Evolutionary conservation across 2,888 invertebrate genomes (phyloP).

Genomic region (Sympetrum striolatum): DNA sequence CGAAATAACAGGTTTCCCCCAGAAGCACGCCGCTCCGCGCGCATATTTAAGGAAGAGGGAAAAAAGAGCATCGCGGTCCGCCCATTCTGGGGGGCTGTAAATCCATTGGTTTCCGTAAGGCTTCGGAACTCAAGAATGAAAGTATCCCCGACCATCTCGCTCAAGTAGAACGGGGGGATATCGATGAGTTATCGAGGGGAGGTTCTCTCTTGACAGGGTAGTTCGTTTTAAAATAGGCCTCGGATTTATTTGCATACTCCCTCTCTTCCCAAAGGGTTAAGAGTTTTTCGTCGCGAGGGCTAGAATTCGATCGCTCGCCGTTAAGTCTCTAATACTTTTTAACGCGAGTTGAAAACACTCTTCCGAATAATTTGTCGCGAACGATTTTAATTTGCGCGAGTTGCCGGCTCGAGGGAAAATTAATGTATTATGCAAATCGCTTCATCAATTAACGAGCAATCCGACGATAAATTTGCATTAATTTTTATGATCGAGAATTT

Average conservation of each 20-base stretch:
- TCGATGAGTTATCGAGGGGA: too few relatives aligned
- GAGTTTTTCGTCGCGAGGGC: neutral
- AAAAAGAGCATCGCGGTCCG: too few relatives aligned
- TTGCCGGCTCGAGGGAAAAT: neutral
- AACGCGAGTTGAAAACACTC: neutral
- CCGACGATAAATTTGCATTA: neutral
- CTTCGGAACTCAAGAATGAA: too few relatives aligned
- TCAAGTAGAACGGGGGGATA: too few relatives aligned
- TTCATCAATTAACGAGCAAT: neutral
- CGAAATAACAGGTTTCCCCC: neutral
- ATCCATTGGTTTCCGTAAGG: too few relatives aligned
- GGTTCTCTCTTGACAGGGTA: too few relatives aligned
- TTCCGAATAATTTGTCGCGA: neutral
- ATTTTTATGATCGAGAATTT: neutral
- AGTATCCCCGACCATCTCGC: too few relatives aligned
- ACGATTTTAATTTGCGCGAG: neutral
- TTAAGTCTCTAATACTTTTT: neutral
- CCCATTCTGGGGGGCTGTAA: too few relatives aligned
- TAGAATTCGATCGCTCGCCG: neutral
- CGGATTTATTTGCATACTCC: too few relatives aligned
- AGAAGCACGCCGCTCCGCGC: neutral
- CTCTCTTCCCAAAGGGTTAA: too few relatives aligned
- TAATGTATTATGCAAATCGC: neutral
- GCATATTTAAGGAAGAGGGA: neutral
- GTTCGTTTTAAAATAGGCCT: too few relatives aligned